A percentile compares a stretch with the other conserved stretches of the same genome.
Evolutionary conservation across 2,797 vertebrate genomes (phyloP).

Genomic region (Sylvilagus floridanus): DNA sequence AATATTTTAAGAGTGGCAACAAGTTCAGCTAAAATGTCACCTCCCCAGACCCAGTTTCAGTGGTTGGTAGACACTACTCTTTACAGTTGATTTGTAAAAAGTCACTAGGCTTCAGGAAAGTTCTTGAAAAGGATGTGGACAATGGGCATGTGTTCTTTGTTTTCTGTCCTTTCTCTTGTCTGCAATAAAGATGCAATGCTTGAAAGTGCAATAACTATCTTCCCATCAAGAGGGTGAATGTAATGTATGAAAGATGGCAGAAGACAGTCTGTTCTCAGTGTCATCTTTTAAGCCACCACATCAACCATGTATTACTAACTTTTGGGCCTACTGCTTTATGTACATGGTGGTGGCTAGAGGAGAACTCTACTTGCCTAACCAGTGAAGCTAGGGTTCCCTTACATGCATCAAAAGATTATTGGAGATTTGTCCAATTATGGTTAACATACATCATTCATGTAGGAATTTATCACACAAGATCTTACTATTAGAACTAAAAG

Average conservation of each 20-base stretch:
- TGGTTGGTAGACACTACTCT: not conserved
- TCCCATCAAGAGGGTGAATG: not conserved
- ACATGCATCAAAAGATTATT: not conserved
- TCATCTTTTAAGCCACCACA: not conserved
- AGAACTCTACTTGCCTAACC: not conserved
- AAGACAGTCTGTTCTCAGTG: not conserved
- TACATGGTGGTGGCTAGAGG: not conserved
- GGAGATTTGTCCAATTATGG: not conserved
- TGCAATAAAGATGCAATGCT: not conserved
- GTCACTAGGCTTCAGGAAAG: constrained; percentile 17
- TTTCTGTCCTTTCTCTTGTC: not conserved
- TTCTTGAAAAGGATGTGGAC: not conserved
- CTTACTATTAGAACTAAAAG: not conserved
- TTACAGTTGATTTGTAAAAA: constrained; percentile 16
- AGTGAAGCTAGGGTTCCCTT: not conserved
- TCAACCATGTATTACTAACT: not conserved
- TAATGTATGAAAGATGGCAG: not conserved
- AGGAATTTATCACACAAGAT: not conserved
- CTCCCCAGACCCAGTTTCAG: not conserved
- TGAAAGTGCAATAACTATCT: not conserved
- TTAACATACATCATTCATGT: not conserved
- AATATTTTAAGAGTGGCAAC: not conserved
- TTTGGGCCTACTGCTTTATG: not conserved
- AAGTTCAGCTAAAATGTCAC: not conserved
- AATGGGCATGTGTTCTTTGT: not conserved